These are phyloP conservation scores for Bubo bubo DNA, from an alignment of 2,113 vertebrate species.

Conservation along the genomic window DNA sequence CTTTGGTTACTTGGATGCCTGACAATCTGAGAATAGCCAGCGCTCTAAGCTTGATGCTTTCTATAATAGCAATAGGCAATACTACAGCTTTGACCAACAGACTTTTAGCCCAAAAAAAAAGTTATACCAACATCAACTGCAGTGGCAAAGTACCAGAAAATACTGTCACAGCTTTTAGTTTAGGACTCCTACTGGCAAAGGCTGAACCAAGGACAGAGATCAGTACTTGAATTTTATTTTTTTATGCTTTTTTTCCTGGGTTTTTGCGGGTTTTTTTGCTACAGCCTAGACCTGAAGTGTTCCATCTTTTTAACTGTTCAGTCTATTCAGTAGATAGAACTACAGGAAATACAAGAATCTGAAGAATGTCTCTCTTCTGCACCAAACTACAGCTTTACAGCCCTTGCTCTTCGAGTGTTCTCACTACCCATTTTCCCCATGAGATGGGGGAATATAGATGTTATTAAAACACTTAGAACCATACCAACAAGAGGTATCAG, in stretches of 20 bases:
- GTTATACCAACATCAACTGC: background rate
- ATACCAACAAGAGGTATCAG: background rate
- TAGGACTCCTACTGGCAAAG: background rate
- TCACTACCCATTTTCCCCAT: background rate
- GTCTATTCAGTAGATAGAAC: background rate
- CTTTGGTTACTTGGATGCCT: conserved; percentile 45
- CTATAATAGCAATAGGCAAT: background rate
- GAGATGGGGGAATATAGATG: background rate
- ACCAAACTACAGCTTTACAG: background rate
- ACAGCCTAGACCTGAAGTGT: background rate
- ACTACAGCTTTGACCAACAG: background rate
- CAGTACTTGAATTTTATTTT: background rate
- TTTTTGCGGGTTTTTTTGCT: background rate
- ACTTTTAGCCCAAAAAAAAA: background rate
- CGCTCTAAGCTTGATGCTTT: background rate
- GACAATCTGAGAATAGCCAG: conserved; percentile 40
- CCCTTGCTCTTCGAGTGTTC: background rate
- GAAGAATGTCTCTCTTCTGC: background rate
- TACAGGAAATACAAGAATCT: background rate
- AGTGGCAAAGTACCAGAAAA: background rate
- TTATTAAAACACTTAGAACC: background rate
- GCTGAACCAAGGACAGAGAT: background rate
- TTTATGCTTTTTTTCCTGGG: background rate
- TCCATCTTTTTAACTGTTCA: background rate
- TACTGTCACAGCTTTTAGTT: background rate